Evolutionary conservation across 2,797 vertebrate genomes (phyloP).

Genomic region (Vespertilio murinus): DNA sequence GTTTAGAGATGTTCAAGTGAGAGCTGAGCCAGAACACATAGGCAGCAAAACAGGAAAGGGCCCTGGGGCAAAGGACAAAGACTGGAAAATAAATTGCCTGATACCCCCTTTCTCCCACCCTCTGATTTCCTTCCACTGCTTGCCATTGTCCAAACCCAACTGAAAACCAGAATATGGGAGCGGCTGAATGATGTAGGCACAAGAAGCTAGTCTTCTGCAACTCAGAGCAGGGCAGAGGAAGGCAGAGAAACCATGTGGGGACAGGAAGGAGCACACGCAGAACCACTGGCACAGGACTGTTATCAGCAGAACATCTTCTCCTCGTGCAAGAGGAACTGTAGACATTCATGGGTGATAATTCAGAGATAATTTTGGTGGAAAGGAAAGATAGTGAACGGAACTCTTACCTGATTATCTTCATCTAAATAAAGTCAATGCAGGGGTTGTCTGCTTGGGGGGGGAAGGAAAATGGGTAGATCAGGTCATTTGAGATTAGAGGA

Average conservation of each 20-base stretch:
- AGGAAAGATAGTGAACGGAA: not conserved
- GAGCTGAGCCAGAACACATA: not conserved
- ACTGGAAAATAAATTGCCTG: not conserved
- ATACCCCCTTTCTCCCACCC: not conserved
- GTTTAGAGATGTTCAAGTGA: not conserved
- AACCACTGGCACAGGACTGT: not conserved
- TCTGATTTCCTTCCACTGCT: not conserved
- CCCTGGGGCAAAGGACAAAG: not conserved
- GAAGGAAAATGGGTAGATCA: not conserved
- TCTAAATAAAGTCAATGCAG: not conserved
- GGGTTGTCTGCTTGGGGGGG: not conserved
- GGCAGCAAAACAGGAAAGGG: not conserved
- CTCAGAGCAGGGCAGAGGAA: not conserved
- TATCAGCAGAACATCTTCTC: too few species aligned
- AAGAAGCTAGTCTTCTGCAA: not conserved
- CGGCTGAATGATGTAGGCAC: not conserved
- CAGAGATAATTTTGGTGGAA: not conserved
- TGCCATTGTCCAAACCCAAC: not conserved
- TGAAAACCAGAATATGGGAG: not conserved
- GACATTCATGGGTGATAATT: not conserved
- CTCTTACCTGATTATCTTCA: not conserved
- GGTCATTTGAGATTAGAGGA: not conserved
- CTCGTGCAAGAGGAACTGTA: not conserved
- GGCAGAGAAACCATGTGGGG: not conserved
- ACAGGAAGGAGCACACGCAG: not conserved